Evolutionary conservation across 2,797 vertebrate genomes (phyloP).

Genomic region (Gila robusta): DNA sequence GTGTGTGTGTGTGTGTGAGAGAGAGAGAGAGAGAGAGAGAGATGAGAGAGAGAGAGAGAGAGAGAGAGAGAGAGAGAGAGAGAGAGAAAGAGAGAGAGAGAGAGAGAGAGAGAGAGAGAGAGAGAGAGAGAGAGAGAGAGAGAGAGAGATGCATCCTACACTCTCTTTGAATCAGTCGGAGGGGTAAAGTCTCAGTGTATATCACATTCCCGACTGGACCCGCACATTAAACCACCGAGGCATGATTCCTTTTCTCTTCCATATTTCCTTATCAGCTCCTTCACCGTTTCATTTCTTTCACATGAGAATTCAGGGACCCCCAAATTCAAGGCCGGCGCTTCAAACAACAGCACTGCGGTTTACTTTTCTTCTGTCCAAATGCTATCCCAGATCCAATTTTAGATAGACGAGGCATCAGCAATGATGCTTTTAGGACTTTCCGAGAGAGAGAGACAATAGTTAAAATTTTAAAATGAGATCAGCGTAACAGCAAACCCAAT

Average conservation of each 20-base stretch:
- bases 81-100: no score
- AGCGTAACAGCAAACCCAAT: slow-evolving; percentile 62
- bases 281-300: slow-evolving; percentile 94
- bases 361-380: slow-evolving; percentile 91
- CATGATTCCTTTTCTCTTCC: slow-evolving; percentile 83
- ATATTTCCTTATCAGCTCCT: slow-evolving; percentile 93
- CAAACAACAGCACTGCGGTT: slow-evolving; percentile 90
- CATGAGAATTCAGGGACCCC: slow-evolving; percentile 94
- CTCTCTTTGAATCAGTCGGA: slow-evolving; percentile 88
- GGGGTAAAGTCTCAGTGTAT: slow-evolving; percentile 92
- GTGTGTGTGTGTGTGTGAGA: slow-evolving; percentile 78
- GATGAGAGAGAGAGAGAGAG: slow-evolving; percentile 34
- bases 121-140: slow-evolving; percentile 41
- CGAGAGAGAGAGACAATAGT: slow-evolving; percentile 77
- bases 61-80: slow-evolving; percentile 22
- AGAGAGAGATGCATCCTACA: slow-evolving; percentile 71
- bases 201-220: slow-evolving; percentile 92
- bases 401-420: slow-evolving; percentile 90
- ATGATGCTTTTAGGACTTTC: slow-evolving; percentile 84
- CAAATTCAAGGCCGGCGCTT: slow-evolving; percentile 90
- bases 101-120: slow-evolving; percentile 17
- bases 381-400: slow-evolving; percentile 99
- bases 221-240: slow-evolving; percentile 90
- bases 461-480: slow-evolving; percentile 78
- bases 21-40: slow-evolving; percentile 23